A percentile compares a stretch with the other conserved stretches of the same genome.
These are phyloP conservation scores for Stictonetta naevosa DNA, from an alignment of 2,113 vertebrate species.

Conservation along the genomic window DNA sequence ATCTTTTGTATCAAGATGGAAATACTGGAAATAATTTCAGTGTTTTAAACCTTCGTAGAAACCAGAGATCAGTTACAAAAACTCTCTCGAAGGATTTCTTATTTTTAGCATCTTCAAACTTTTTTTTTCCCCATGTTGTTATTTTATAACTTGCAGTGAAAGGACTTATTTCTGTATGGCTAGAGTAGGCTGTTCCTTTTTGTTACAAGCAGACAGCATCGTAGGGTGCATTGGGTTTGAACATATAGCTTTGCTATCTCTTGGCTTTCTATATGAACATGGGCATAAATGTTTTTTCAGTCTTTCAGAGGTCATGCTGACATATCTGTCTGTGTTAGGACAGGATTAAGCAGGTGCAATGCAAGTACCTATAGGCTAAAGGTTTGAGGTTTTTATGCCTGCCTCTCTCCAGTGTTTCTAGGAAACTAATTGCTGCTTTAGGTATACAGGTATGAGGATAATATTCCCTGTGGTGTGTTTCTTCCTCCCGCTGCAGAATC, in stretches of 20 bases:
- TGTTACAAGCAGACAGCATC: background rate
- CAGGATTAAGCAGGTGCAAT: background rate
- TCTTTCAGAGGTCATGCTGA: background rate
- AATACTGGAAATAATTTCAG: background rate
- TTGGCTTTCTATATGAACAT: background rate
- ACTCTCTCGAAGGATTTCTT: background rate
- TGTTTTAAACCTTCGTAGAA: background rate
- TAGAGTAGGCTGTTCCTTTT: background rate
- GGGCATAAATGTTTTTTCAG: background rate
- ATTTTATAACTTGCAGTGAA: background rate
- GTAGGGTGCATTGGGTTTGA: background rate
- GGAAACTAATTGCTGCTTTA: background rate
- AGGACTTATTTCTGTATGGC: background rate
- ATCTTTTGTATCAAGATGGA: background rate
- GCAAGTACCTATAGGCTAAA: background rate
- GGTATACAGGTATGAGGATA: background rate
- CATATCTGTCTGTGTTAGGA: background rate
- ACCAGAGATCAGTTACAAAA: background rate
- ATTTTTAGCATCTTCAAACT: background rate
- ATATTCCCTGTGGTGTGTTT: background rate
- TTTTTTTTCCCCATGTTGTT: background rate
- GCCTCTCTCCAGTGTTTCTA: background rate
- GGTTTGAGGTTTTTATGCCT: background rate
- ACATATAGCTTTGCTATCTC: background rate
- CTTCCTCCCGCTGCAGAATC: constrained; percentile 73